Conservation (phyloP, 2,113 vertebrate species). For the Elachura formosa region DNA sequence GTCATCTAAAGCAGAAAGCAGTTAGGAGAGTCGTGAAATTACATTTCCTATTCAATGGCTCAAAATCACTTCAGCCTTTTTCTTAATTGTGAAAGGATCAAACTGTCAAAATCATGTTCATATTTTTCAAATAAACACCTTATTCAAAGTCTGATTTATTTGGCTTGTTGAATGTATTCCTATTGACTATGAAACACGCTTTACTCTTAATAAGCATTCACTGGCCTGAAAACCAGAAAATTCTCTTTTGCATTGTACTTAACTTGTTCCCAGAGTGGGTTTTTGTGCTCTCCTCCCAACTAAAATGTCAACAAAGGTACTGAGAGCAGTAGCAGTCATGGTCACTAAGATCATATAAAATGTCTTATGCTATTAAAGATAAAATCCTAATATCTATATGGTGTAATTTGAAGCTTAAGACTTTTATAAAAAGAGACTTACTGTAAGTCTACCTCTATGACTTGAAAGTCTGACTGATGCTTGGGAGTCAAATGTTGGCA, state of each 20-base stretch:
- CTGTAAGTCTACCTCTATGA: background rate
- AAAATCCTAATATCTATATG: background rate
- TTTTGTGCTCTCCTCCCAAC: background rate
- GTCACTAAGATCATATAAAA: background rate
- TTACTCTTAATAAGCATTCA: background rate
- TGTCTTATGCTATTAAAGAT: background rate
- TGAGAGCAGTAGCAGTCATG: background rate
- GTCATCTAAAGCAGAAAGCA: background rate
- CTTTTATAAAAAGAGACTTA: background rate
- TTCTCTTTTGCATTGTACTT: background rate
- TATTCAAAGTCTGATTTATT: background rate
- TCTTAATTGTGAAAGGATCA: background rate
- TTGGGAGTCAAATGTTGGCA: background rate
- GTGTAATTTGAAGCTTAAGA: background rate
- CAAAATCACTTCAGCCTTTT: background rate
- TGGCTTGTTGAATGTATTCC: background rate
- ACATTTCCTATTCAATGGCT: background rate
- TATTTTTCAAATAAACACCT: background rate
- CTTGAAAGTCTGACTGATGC: background rate
- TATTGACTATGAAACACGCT: background rate
- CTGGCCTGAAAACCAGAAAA: background rate
- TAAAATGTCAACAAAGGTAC: background rate
- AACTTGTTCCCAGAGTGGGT: background rate
- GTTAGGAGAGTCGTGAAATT: background rate
- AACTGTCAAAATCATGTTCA: background rate